Base-by-base conservation (phyloP, 2,797 vertebrate genomes). In the Schizopygopsis malacanthus region DNA sequence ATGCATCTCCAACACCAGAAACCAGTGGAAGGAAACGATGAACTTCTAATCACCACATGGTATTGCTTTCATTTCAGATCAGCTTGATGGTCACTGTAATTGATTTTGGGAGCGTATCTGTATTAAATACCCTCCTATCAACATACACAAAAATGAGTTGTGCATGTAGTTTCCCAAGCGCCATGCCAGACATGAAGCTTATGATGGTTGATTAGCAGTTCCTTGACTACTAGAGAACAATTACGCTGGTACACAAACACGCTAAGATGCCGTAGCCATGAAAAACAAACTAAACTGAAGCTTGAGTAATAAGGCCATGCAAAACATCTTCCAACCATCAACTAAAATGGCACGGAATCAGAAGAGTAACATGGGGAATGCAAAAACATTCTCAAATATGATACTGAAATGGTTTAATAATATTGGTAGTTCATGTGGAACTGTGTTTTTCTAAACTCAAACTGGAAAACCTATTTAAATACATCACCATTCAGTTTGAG, bases 121-220 rank as follows among this genome's bases (percentile, higher is more conserved):
- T 91, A 92, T 90, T 91, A 91, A 45, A 76, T 75, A 61, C 84
- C 85, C 70, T 75, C 39, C 59, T 83, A 76, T 81, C 73, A 86
- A 52, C 54, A 41, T 69, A 22, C 70, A 71, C 77, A 79, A 67
- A 81, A 52, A 87, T 47, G 43, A 83, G 52, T 13, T 61, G 65
- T 61, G 13, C 54, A 71, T 80, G 83, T 76, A 52, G 72, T 71
- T 86, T 82, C 63, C 87, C 65, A 12, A 82, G 90, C 83, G 87
- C 87, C 86, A 85, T 87, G 92, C 89, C 89, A 84, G 52, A 90
- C 90, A 92, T 89, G 90, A 92, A 91, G 91, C 88, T 93, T 90
- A 94, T 95, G 95, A 95, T 94, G 94, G 94, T 95, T 95, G 94
- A 95, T 95, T 95, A 95, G 94, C 90, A 94, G 92, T 93, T 92